A percentile compares a stretch with the other conserved stretches of the same genome.
These are phyloP conservation scores for Brachionus sp. DNA, from an alignment of 1,140 invertebrate genomes.

Conservation along the genomic window DNA sequence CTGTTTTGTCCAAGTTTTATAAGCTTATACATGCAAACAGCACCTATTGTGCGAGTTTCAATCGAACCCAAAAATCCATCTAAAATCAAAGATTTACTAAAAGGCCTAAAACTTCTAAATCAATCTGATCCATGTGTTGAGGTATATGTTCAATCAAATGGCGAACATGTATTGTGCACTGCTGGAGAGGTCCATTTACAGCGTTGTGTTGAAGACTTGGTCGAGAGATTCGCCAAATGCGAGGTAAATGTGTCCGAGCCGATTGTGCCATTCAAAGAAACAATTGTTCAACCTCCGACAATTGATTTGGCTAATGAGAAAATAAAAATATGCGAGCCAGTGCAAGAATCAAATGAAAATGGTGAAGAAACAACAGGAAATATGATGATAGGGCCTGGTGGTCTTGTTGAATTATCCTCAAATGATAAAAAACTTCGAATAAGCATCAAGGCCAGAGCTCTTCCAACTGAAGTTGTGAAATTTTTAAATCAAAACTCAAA, in stretches of 20 bases:
- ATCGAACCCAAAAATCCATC: conserved; percentile 80
- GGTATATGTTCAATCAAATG: conserved; percentile 82
- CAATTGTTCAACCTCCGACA: conserved; percentile 75
- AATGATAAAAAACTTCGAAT: not conserved
- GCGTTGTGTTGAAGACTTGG: conserved; percentile 82
- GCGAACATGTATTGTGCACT: conserved; percentile 91
- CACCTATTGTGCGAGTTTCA: conserved; percentile 87
- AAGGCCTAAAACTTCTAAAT: conserved; percentile 75
- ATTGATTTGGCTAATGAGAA: conserved; percentile 81
- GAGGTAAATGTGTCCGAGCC: conserved; percentile 84
- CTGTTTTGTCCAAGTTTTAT: conserved; percentile 82
- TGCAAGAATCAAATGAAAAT: not conserved
- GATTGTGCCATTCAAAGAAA: conserved; percentile 93
- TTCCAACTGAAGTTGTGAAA: conserved; percentile 43
- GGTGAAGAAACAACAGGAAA: not conserved
- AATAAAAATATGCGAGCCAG: not conserved
- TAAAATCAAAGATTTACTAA: conserved; percentile 75
- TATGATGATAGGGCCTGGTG: not conserved
- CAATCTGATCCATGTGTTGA: conserved; percentile 89
- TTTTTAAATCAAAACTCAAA: conserved; percentile 45
- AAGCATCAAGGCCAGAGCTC: conserved; percentile 22
- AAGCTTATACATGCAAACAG: conserved; percentile 73
- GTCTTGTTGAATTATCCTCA: not conserved
- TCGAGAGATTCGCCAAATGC: conserved; percentile 76
- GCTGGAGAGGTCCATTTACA: conserved; percentile 96